These are phyloP conservation scores for Pseudopleuronectes americanus DNA, from an alignment of 2,797 vertebrate genomes.

Conservation along the genomic window DNA sequence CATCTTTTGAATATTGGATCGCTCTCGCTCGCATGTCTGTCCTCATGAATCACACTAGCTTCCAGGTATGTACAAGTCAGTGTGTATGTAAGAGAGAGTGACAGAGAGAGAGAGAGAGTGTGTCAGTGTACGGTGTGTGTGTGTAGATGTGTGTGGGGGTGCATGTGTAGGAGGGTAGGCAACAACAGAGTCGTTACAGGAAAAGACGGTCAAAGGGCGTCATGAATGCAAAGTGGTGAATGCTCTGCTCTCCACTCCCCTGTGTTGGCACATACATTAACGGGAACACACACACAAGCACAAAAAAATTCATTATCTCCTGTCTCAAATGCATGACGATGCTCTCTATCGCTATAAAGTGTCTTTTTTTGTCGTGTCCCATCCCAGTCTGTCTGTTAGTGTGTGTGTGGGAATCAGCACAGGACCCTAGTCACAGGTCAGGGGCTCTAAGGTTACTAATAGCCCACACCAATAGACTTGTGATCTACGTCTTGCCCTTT, in stretches of 20 bases:
- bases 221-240: slow-evolving; percentile 52
- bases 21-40: not conserved
- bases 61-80: slow-evolving; percentile 3
- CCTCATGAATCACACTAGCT: no score
- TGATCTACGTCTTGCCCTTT: slow-evolving; percentile 81
- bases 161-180: slow-evolving; percentile 22
- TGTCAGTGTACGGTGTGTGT: not conserved
- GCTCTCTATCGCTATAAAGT: slow-evolving; percentile 73
- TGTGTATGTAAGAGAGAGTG: not conserved
- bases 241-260: slow-evolving; percentile 21
- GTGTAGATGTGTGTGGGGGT: not conserved
- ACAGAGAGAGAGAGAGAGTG: no score
- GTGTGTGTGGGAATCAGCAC: slow-evolving; percentile 84
- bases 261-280: slow-evolving; percentile 68
- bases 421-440: slow-evolving; percentile 86
- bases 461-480: slow-evolving; percentile 82
- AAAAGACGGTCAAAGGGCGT: slow-evolving; percentile 35
- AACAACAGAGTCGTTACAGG: slow-evolving; percentile 33
- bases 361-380: slow-evolving; percentile 53
- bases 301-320: slow-evolving; percentile 56
- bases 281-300: slow-evolving; percentile 33
- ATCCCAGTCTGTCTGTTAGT: slow-evolving; percentile 44
- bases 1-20: not conserved
- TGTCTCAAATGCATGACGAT: slow-evolving; percentile 72
- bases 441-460: slow-evolving; percentile 87